Conservation (phyloP, 2,113 vertebrate genomes). For the Okapia johnstoni region DNA sequence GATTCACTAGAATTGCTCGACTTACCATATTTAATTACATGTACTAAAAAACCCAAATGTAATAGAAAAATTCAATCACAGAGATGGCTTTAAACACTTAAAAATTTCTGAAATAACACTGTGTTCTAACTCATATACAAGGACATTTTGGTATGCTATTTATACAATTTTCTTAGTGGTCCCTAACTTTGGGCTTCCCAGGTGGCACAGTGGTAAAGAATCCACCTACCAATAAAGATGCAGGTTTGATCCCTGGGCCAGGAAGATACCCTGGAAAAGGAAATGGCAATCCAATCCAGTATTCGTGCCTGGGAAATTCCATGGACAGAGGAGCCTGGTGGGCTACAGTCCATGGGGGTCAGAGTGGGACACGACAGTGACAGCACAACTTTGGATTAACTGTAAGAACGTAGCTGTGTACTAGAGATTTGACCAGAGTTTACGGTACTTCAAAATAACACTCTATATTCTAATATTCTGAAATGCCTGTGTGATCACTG, state of each 20-base stretch:
- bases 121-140: constrained; percentile 16
- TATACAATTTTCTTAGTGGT: constrained; percentile 22
- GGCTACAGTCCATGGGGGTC: not conserved
- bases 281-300: not conserved
- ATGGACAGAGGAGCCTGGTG: not conserved
- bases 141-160: not conserved
- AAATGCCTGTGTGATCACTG: not conserved
- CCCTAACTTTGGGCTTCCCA: not conserved
- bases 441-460: not conserved
- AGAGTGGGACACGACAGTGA: not conserved
- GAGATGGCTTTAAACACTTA: not conserved
- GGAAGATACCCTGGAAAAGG: not conserved
- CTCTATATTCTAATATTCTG: not conserved
- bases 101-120: constrained; percentile 22
- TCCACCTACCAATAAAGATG: not conserved
- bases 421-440: not conserved
- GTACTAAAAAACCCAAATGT: constrained; percentile 34
- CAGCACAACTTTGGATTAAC: not conserved
- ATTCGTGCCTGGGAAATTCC: not conserved
- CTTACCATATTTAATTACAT: constrained; percentile 34
- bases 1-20: not conserved
- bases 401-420: not conserved
- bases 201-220: not conserved
- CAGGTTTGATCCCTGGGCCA: not conserved
- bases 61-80: constrained; percentile 39